These are phyloP conservation scores for fruit fly (Drosophila melanogaster) DNA, from an alignment of 1,140 invertebrate genomes.

Conservation along the genomic window DNA sequence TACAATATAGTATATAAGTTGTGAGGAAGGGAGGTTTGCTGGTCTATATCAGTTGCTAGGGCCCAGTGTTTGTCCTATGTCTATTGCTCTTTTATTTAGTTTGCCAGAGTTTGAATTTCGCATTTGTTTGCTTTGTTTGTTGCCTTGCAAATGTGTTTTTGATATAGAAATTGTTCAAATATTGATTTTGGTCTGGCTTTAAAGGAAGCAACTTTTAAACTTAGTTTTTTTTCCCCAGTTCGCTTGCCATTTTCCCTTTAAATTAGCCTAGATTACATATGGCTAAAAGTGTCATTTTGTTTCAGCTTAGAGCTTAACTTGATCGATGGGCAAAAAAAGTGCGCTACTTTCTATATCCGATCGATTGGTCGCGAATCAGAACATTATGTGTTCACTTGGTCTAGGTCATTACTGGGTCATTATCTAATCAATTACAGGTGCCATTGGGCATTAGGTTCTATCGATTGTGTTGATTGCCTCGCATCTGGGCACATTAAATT, in stretches of 20 bases:
- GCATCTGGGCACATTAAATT: slow-evolving; percentile 8
- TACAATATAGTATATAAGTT: slow-evolving; percentile 32
- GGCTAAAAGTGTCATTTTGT: slow-evolving; percentile 5
- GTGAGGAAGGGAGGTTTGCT: not conserved
- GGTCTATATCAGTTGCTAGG: slow-evolving; percentile 24
- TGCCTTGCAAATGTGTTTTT: slow-evolving; percentile 55
- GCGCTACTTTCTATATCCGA: not conserved
- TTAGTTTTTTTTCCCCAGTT: not conserved
- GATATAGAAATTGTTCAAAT: slow-evolving; percentile 52
- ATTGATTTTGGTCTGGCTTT: slow-evolving; percentile 55
- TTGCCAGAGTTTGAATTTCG: slow-evolving; percentile 42
- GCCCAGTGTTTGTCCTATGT: slow-evolving; percentile 23
- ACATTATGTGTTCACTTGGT: slow-evolving; percentile 42
- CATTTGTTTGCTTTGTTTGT: slow-evolving; percentile 19
- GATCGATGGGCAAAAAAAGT: slow-evolving; percentile 15
- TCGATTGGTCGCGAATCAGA: not conserved
- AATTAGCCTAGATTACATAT: slow-evolving; percentile 1
- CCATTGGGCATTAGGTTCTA: slow-evolving; percentile 27
- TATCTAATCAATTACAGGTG: slow-evolving; percentile 53
- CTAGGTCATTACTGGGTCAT: slow-evolving; percentile 53
- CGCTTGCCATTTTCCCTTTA: too few relatives aligned
- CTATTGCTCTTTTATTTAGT: slow-evolving; percentile 37
- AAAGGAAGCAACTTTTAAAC: not conserved
- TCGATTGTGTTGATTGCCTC: slow-evolving; percentile 21
- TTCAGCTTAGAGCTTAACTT: slow-evolving; percentile 4